A percentile compares a stretch with the other conserved stretches of the same genome.
phyloP scores from a whole-genome alignment of 2,888 invertebrate genomes.

The Cybosia mesomella region DNA sequence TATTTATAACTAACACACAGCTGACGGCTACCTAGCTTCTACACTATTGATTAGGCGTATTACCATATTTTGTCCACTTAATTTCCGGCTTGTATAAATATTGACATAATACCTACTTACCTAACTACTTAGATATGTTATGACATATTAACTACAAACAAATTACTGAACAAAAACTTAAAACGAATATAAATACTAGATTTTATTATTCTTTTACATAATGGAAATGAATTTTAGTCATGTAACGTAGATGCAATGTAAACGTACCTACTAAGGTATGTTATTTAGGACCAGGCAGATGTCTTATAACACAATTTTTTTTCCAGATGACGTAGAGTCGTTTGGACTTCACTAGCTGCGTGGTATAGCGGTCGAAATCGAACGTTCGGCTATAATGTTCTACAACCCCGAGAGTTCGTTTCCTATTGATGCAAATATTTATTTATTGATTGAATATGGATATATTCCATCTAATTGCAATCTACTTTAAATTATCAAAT shows the following conservation, averaged over 20 bases:
- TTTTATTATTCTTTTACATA: no score
- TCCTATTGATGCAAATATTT: background rate
- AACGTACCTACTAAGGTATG: no score
- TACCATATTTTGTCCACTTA: background rate
- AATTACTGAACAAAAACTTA: conserved; percentile 1
- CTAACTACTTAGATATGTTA: background rate
- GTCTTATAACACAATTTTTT: background rate
- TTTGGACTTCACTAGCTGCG: background rate
- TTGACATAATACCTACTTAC: background rate
- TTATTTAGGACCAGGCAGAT: background rate
- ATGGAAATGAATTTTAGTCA: no score
- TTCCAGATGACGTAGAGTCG: background rate
- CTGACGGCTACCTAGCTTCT: background rate
- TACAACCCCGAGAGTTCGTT: background rate
- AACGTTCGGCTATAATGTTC: background rate
- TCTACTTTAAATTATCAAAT: no score
- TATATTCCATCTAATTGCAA: background rate
- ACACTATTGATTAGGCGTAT: background rate
- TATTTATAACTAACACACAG: background rate
- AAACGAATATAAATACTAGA: background rate
- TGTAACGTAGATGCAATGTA: background rate
- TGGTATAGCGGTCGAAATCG: background rate
- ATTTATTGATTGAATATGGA: background rate
- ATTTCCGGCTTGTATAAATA: conserved; percentile 4
- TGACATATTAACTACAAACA: conserved; percentile 1